These are phyloP conservation scores for Sander vitreus DNA, from an alignment of 2,113 vertebrate genomes.

Conservation along the genomic window DNA sequence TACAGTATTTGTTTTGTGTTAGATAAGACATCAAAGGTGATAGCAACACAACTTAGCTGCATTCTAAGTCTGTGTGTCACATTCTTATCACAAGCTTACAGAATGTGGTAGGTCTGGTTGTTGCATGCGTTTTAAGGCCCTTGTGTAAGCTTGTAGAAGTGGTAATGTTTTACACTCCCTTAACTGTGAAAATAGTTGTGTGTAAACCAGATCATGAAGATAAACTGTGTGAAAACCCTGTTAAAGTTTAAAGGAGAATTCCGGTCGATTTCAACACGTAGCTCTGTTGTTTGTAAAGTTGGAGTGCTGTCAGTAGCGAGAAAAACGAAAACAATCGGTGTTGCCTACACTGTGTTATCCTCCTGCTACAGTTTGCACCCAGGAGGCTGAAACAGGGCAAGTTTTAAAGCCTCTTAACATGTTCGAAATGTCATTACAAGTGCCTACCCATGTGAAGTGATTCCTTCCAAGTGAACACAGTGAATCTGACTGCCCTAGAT, in stretches of 20 bases:
- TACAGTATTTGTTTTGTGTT: neutral
- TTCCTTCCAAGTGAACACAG: no score
- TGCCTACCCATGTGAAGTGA: no score
- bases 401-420: no score
- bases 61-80: neutral
- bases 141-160: neutral
- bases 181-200: neutral
- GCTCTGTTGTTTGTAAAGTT: no score
- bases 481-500: no score
- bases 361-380: no score
- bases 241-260: neutral
- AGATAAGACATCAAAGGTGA: constrained; percentile 5
- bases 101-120: constrained; percentile 19
- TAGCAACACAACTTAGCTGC: neutral
- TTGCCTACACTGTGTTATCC: no score
- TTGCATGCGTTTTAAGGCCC: neutral
- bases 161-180: neutral
- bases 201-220: neutral
- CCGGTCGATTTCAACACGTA: no score
- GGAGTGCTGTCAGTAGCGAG: no score
- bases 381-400: no score
- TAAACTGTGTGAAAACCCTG: neutral
- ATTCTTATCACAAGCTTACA: neutral
- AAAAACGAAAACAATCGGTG: no score
- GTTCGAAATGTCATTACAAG: no score